phyloP scores from a whole-genome alignment of 2,797 vertebrate species.

The Gymnothorax reevesii region DNA sequence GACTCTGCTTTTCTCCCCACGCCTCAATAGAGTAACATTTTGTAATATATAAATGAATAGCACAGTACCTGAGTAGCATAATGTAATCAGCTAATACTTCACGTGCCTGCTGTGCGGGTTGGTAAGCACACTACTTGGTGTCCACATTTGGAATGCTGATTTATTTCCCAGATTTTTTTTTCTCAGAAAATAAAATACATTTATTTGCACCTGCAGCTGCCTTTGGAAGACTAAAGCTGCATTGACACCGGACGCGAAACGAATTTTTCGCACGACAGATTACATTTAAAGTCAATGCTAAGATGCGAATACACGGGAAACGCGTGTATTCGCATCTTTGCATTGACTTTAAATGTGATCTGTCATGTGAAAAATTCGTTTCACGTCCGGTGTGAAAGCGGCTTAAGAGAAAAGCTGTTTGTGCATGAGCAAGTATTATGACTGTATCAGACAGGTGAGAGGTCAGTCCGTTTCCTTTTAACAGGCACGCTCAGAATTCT shows the following conservation, averaged over 20 bases:
- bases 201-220: slow-evolving; percentile 21
- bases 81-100: neutral
- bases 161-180: neutral
- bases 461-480: slow-evolving; percentile 59
- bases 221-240: slow-evolving; percentile 4
- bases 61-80: neutral
- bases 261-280: too few relatives aligned
- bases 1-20: neutral
- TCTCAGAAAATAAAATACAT: slow-evolving; percentile 10
- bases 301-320: too few relatives aligned
- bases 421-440: slow-evolving; percentile 24
- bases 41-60: neutral
- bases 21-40: too few relatives aligned
- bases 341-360: too few relatives aligned
- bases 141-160: neutral
- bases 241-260: too few relatives aligned
- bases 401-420: slow-evolving; percentile 41
- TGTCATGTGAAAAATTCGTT: too few relatives aligned
- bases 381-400: too few relatives aligned
- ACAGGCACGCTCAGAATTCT: slow-evolving; percentile 51
- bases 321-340: too few relatives aligned
- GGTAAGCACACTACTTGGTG: neutral
- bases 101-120: neutral
- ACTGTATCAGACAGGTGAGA: slow-evolving; percentile 48
- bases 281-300: too few relatives aligned